Conservation (phyloP, 1,140 invertebrate genomes). For the Palaemon carinicauda region DNA sequence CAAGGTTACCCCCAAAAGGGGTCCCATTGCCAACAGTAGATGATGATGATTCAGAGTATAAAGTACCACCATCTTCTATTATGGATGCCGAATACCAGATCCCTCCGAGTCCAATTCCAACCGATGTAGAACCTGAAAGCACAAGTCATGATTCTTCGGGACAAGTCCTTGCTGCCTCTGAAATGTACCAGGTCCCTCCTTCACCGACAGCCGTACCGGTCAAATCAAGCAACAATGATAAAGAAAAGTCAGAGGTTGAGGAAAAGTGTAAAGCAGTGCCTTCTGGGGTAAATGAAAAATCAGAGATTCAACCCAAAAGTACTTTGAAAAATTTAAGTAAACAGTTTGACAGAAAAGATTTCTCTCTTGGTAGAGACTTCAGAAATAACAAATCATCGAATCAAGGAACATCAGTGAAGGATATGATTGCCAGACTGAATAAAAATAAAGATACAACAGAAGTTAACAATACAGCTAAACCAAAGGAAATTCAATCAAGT, state of each 20-base stretch:
- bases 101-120: constrained; percentile 22
- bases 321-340: not conserved
- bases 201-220: constrained; percentile 18
- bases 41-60: constrained; percentile 39
- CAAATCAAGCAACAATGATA: constrained; percentile 9
- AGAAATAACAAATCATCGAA: not conserved
- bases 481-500: no score
- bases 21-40: not conserved
- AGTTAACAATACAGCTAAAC: no score
- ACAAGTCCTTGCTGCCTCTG: not conserved
- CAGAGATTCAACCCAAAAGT: constrained; percentile 9
- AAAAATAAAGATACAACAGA: not conserved
- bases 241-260: not conserved
- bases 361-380: not conserved
- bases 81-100: constrained; percentile 38
- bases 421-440: constrained; percentile 41
- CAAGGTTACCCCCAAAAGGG: constrained; percentile 43
- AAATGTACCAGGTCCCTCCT: constrained; percentile 16
- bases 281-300: not conserved
- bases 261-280: not conserved
- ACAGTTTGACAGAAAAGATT: constrained; percentile 5
- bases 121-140: not conserved
- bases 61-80: not conserved
- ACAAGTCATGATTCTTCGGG: not conserved
- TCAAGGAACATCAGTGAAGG: constrained; percentile 35